Conservation (phyloP, 92 coral and sea anemone genomes). For the Phenganax marumi region DNA sequence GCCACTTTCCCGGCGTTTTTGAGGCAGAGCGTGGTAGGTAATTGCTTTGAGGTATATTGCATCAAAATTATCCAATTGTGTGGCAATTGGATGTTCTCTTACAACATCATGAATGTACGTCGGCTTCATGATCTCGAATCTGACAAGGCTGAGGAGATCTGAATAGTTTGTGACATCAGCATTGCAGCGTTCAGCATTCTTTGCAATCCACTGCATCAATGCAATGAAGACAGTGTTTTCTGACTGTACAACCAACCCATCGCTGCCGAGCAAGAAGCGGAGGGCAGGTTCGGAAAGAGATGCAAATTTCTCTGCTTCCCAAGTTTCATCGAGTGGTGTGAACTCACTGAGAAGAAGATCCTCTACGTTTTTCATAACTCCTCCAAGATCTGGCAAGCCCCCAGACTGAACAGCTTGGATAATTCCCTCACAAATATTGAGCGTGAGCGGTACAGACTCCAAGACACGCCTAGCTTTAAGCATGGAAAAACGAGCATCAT, state of each 20-base stretch:
- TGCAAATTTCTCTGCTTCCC: constrained; percentile 72
- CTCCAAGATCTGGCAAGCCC: constrained; percentile 2
- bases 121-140: constrained; percentile 82
- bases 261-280: constrained; percentile 20
- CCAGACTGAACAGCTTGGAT: constrained; percentile 1
- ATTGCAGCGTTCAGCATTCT: constrained; percentile 22
- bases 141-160: constrained; percentile 69
- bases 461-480: background rate
- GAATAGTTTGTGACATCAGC: constrained; percentile 4
- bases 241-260: constrained; percentile 69
- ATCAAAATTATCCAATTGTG: background rate
- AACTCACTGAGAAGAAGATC: constrained; percentile 69
- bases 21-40: constrained; percentile 5
- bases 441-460: background rate
- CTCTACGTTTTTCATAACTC: constrained; percentile 9
- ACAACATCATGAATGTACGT: constrained; percentile 17
- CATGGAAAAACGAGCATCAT: background rate
- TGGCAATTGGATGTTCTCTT: background rate
- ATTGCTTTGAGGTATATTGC: background rate
- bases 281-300: constrained; percentile 11
- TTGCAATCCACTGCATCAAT: constrained; percentile 72
- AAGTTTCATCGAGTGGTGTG: constrained; percentile 81
- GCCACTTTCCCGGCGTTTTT: background rate
- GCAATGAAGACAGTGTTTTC: constrained; percentile 94
- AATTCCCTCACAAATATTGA: background rate